A percentile compares a stretch with the other conserved stretches of the same genome.
phyloP scores from a whole-genome alignment of 2,888 invertebrate species.

The Disparrhopalites patrizii region DNA sequence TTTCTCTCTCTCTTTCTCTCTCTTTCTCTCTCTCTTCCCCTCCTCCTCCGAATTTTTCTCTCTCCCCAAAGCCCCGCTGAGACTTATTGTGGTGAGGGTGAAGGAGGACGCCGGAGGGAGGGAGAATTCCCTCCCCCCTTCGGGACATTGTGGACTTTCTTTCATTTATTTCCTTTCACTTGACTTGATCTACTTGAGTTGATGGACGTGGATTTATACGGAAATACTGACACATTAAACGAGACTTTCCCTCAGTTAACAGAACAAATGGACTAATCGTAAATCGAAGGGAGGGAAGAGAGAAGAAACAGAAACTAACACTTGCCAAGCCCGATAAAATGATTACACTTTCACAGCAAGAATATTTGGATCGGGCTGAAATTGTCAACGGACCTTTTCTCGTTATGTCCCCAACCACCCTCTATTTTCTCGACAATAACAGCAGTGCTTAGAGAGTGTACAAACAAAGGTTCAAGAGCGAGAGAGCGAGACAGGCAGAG shows the following conservation, averaged over 20 bases:
- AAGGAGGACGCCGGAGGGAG: background rate
- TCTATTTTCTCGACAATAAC: background rate
- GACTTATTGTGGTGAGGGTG: too few species aligned
- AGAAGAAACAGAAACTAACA: slow-evolving; percentile 19
- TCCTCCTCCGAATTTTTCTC: background rate
- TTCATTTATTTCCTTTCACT: slow-evolving; percentile 30
- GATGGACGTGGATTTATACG: slow-evolving; percentile 24
- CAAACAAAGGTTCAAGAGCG: too few species aligned
- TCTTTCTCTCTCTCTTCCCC: background rate
- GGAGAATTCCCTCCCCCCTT: too few species aligned
- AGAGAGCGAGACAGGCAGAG: too few species aligned
- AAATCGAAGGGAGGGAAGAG: too few species aligned
- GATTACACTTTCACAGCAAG: slow-evolving; percentile 16
- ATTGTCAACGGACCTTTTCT: too few species aligned
- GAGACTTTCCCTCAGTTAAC: slow-evolving; percentile 2
- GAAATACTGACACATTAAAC: slow-evolving; percentile 19
- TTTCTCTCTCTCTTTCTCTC: slow-evolving; percentile 1
- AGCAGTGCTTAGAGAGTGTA: too few species aligned
- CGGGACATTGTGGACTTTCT: slow-evolving; percentile 7
- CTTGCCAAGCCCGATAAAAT: slow-evolving; percentile 27
- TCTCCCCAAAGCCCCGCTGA: too few species aligned
- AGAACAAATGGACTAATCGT: slow-evolving; percentile 31
- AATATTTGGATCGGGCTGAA: too few species aligned
- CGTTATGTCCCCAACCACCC: background rate
- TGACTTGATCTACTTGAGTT: slow-evolving; percentile 25